Base-by-base conservation (phyloP, 2,113 vertebrate species). In the Craseonycteris thonglongyai region DNA sequence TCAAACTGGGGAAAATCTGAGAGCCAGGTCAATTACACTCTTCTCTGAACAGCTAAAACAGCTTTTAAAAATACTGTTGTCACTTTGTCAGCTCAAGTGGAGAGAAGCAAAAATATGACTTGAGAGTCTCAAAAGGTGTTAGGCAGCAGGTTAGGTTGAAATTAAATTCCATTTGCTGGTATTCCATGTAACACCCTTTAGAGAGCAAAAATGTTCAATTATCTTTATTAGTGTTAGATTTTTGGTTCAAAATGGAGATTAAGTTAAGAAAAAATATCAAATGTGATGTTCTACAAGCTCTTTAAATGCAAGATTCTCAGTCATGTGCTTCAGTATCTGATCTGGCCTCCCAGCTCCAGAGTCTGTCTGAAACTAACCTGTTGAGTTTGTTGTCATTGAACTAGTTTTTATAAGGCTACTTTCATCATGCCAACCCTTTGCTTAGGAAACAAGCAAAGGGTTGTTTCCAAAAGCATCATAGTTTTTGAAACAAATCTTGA, bases 81-180 rank as follows among this genome's bases (percentile, higher is more conserved):
- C 96, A 96, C 61, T 93, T 68, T 63, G 81, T 95, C 93, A 97
- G 93, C 94, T 87, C 86, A 97, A 95, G 68, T 83, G 87, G 1
- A 40, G 72, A 92, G 42, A 51, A 96, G 83, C 71, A 92, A 96
- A 98, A 98, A 97, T 79, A 91, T 56, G 95, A 86, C 65, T 56
- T 28, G 61, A 87, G 95, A 95, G 54, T 94, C 97, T 97, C 95
- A 85, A 87, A 96, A 98, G 88, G 93, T 74, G 91, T 97, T 96
- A 97, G 28, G 66, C n/a, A 95, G 74, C 63, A 92, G 72, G 94
- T 97, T 93, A 96, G 96, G 72, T 90, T 91, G 88, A 98, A 98
- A 98, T 96, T 97, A 95, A 97, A 97, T 83, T 98, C 91, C 85
- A 89, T 95, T 97, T 97, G 92, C 92, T 71, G 7, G 15, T 51